phyloP scores from a whole-genome alignment of 2,113 vertebrate genomes.

The Orthonyx spaldingii region DNA sequence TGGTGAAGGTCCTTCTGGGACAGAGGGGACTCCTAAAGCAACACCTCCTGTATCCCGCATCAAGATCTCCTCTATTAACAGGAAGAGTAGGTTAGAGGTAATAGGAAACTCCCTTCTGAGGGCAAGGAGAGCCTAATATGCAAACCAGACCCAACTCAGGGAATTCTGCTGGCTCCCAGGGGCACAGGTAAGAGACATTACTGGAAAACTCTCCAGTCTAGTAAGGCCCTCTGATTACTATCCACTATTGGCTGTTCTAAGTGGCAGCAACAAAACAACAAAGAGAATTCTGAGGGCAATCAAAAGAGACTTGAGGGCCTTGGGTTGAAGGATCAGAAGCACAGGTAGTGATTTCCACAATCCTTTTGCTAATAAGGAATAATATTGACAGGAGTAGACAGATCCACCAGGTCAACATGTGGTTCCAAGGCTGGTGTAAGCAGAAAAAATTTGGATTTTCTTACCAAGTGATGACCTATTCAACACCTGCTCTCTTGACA shows the following conservation, averaged over 20 bases:
- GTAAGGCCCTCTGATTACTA: neutral
- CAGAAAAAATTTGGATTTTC: neutral
- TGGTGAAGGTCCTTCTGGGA: rapidly evolving
- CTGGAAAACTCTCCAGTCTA: neutral
- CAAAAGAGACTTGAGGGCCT: neutral
- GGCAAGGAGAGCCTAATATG: neutral
- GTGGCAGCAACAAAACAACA: neutral
- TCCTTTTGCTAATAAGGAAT: neutral
- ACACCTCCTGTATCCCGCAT: neutral
- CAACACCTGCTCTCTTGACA: neutral
- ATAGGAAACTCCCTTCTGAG: neutral
- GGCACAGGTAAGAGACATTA: neutral
- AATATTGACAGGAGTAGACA: neutral
- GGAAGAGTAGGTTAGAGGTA: neutral
- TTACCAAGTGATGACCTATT: neutral
- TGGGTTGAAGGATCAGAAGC: neutral
- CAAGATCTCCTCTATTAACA: neutral
- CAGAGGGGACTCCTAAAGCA: neutral
- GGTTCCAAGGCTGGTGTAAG: neutral
- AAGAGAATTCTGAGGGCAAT: neutral
- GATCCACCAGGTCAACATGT: too few species aligned
- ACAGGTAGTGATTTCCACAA: rapidly evolving
- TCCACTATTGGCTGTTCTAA: neutral
- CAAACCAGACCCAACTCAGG: neutral
- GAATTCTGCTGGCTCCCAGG: neutral